phyloP scores from a whole-genome alignment of 2,888 invertebrate genomes.

The Oxystoma pomonae region DNA sequence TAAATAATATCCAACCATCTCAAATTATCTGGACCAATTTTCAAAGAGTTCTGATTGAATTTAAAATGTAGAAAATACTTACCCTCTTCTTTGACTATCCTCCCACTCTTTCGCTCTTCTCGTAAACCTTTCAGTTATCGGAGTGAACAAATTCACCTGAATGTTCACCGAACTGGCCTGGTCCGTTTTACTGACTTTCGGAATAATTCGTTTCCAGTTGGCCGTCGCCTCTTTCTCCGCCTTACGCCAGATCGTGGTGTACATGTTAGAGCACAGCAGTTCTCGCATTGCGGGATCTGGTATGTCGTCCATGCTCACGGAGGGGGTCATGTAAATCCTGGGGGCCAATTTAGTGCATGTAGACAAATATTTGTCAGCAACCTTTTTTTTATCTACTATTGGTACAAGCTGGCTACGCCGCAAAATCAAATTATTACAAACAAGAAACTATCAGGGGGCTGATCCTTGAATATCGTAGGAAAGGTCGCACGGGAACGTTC shows the following conservation, averaged over 20 bases:
- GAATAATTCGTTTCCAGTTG: constrained; percentile 24
- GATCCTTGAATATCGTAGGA: no score
- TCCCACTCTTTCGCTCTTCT: constrained; percentile 42
- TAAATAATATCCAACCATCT: background rate
- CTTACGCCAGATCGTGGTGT: constrained; percentile 42
- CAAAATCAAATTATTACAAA: no score
- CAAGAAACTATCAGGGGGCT: no score
- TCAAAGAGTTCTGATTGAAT: background rate
- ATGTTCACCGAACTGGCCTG: constrained; percentile 26
- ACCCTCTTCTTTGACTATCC: constrained; percentile 37
- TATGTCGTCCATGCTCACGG: constrained; percentile 44
- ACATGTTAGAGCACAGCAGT: constrained; percentile 39
- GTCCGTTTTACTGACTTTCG: constrained; percentile 24
- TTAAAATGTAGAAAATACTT: background rate
- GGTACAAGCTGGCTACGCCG: no score
- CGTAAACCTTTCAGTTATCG: constrained; percentile 32
- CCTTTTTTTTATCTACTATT: no score
- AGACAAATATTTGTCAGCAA: no score
- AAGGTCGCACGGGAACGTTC: no score
- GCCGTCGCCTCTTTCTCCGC: constrained; percentile 37
- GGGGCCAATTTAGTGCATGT: no score
- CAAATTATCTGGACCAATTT: background rate
- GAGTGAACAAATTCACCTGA: constrained; percentile 29
- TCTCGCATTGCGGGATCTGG: constrained; percentile 41
- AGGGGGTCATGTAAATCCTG: constrained; percentile 42